A percentile compares a stretch with the other conserved stretches of the same genome.
Evolutionary conservation across 37 sponge, comb jelly and placozoan species (phyloP).

Genomic region (Oscarella lobularis): DNA sequence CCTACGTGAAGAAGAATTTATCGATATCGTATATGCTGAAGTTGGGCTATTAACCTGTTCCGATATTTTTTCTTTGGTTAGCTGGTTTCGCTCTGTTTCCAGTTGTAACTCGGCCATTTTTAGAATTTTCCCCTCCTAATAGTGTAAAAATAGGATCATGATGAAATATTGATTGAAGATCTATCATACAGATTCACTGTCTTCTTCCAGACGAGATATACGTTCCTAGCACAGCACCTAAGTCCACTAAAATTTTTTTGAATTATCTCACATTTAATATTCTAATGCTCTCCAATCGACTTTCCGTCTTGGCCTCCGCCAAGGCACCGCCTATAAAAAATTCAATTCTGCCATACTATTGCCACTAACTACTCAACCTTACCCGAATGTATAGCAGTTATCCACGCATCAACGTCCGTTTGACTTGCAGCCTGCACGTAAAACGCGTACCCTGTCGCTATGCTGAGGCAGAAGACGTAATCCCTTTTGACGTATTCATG

Average conservation of each 20-base stretch:
- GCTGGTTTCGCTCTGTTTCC: background rate
- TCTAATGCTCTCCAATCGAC: background rate
- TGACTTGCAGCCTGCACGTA: slow-evolving; percentile 26
- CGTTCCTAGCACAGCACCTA: background rate
- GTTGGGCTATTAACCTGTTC: no score
- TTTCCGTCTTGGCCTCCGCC: background rate
- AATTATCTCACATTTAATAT: background rate
- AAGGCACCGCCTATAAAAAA: background rate
- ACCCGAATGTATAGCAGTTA: background rate
- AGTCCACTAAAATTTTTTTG: background rate
- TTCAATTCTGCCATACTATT: no score
- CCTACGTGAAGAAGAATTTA: background rate
- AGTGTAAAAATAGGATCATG: no score
- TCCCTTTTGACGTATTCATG: slow-evolving; percentile 53
- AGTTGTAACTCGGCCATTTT: background rate
- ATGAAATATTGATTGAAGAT: no score
- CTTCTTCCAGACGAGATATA: background rate
- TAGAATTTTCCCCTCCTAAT: background rate
- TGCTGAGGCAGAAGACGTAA: slow-evolving; percentile 45
- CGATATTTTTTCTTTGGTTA: background rate
- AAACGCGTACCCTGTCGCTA: slow-evolving; percentile 33
- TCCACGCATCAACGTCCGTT: background rate
- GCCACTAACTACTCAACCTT: background rate
- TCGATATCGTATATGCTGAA: background rate
- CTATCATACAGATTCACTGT: background rate